These are phyloP conservation scores for Temnothorax longispinosus DNA, from an alignment of 1,140 invertebrate genomes.

Conservation along the genomic window DNA sequence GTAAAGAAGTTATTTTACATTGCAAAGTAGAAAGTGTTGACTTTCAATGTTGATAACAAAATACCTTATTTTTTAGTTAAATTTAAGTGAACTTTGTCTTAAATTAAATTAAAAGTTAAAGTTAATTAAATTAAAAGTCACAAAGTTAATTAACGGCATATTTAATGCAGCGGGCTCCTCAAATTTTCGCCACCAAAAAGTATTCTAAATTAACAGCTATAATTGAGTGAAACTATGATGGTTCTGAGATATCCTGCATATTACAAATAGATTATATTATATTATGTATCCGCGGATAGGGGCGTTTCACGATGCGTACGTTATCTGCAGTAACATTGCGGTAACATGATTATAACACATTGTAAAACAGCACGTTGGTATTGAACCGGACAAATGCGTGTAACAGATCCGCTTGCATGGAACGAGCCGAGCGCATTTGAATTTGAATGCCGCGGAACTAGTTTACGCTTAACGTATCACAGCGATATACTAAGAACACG, in stretches of 20 bases:
- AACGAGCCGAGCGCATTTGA: conserved; percentile 40
- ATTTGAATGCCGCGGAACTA: conserved; percentile 53
- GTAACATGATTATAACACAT: conserved; percentile 56
- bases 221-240: neutral
- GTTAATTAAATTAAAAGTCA: conserved; percentile 13
- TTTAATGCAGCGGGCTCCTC: neutral
- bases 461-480: conserved; percentile 40
- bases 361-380: conserved; percentile 47
- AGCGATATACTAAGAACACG: conserved; percentile 29
- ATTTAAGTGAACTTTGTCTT: neutral
- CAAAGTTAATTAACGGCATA: neutral
- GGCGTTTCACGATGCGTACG: conserved; percentile 29
- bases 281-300: conserved; percentile 20
- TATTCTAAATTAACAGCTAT: neutral
- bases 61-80: conserved; percentile 18
- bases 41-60: neutral
- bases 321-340: conserved; percentile 45
- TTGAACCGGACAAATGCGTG: conserved; percentile 47
- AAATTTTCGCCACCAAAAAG: neutral
- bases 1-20: conserved; percentile 36
- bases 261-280: conserved; percentile 48
- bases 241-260: conserved; percentile 4
- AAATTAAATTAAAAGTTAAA: conserved; percentile 1
- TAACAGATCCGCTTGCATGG: conserved; percentile 40
- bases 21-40: conserved; percentile 20